Base-by-base conservation (phyloP, 2,113 vertebrate species). In the Neogobius melanostomus region DNA sequence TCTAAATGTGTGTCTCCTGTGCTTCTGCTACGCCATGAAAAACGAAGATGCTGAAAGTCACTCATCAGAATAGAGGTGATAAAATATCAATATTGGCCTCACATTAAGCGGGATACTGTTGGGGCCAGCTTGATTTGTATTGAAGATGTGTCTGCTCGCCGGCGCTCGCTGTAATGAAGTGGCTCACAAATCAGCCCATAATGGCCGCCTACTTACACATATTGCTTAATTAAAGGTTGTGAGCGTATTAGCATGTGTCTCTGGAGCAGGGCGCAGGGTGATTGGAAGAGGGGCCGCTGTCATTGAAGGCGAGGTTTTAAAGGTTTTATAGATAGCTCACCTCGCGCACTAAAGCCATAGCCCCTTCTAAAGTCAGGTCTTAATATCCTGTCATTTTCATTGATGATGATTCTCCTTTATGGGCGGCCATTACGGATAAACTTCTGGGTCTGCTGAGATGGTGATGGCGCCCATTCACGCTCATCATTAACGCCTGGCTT, bases 151-250 rank as follows among this genome's bases (percentile, higher is more conserved):
- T 96, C 96, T 95, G 92, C 91, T 95, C 91, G 93, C 94, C 92
- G 85, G 92, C 94, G 93, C 94, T 92, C 91, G 94, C 88, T 91
- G 91, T 96, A 98, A 98, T 97, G 96, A 97, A 97, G 93, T 94
- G 91, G 91, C 92, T 95, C 94, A 98, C 97, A 98, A 98, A 99
- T 99, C 96, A 98, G 93, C 90, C 91, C 92, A 93, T 98, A 99
- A 99, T 97, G 95, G 95, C 94, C 93, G 93, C 94, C 95, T 96
- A 95, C 96, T 97, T 98, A 97, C 96, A 96, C 96, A 95, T 98
- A 98, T 95, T 95, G 96, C 95, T 98, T 98, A 97, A 99, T 99
- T 99, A 98, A 98, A 98, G 98, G 96, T 96, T 98, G 96, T 97
- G 94, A 95, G 95, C 95, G 97, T 98, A 98, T 99, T 98, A 98